Evolutionary conservation across 2,888 invertebrate species (phyloP).

Genomic region (Cheilosia grossa): DNA sequence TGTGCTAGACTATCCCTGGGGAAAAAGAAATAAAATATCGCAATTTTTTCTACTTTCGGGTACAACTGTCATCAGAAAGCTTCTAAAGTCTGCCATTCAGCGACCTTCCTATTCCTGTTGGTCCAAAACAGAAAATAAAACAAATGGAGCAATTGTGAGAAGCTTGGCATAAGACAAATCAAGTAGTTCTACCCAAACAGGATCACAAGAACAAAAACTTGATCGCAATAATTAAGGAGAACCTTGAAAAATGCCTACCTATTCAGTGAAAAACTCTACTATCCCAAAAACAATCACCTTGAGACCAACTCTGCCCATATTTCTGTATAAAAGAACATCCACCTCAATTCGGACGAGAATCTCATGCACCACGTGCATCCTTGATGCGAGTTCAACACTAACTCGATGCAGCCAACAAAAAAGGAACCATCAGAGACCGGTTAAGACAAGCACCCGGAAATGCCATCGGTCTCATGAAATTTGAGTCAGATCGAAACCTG

Average conservation of each 20-base stretch:
- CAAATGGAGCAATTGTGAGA: neutral
- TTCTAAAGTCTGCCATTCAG: neutral
- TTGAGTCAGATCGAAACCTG: neutral
- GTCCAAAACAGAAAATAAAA: neutral
- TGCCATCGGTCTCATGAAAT: slow-evolving; percentile 7
- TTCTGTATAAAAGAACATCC: neutral
- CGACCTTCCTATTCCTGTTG: neutral
- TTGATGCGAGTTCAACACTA: neutral
- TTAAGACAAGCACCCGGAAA: slow-evolving; percentile 49
- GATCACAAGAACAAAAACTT: too few species aligned
- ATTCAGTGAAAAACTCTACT: too few species aligned
- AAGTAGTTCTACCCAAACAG: too few species aligned
- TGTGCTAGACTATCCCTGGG: too few species aligned
- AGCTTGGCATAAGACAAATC: neutral
- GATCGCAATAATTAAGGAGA: too few species aligned
- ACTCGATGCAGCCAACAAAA: neutral
- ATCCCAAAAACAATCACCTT: too few species aligned
- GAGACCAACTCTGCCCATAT: too few species aligned
- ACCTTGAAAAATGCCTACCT: too few species aligned
- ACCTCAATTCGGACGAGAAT: neutral
- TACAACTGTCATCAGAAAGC: neutral
- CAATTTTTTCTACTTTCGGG: neutral
- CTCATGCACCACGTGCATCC: neutral
- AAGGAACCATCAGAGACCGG: slow-evolving; percentile 13
- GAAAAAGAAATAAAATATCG: too few species aligned